Base-by-base conservation (phyloP, 2,797 vertebrate species). In the Tapera naevia region DNA sequence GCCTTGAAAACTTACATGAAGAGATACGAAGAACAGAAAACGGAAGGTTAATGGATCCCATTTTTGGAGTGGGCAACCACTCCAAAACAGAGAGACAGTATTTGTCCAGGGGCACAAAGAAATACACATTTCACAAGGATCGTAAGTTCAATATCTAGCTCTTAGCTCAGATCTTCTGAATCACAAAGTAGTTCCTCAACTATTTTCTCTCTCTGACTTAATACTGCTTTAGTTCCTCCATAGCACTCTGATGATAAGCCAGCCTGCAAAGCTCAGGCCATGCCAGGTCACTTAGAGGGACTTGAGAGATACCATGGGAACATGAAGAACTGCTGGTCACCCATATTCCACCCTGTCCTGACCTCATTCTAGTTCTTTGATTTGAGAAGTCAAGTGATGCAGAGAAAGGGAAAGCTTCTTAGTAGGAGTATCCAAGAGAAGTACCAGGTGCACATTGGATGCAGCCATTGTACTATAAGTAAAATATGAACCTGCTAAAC, bases 401-500 rank as follows among this genome's bases (percentile, higher is more conserved):
- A 92, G 21, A 85, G 30, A 76, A 71, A 82, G 37, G 41, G 28
- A 87, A 89, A 86, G 33, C 32, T 48, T 69, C 64, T 43, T 27
- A 50, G 48, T 6, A 80, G 21, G 5, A 51, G 8, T 43, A 64
- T 53, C 56, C 54, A 41, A 56, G 70, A 73, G 60, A 89, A 87
- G n/a, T 57, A 25, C 27, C 54, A 74, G 11, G 8, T 14, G 89
- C 86, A 69, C 23, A 81, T 33, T 23, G 0, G n/a, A 67, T 60
- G 46, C 25, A 61, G 60, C 79, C 73, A 64, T 86, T 54, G 41
- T 28, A 83, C 2, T 64, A 22, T 37, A 94, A 80, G 67, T 2
- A 62, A 71, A 97, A 97, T n/a, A n/a, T n/a, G 96, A 96, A 96
- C 93, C 96, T 97, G 96, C 89, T 98, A 97, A 98, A 97, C 97